phyloP scores from a whole-genome alignment of 92 coral and sea anemone genomes.

The Galaxea fascicularis region DNA sequence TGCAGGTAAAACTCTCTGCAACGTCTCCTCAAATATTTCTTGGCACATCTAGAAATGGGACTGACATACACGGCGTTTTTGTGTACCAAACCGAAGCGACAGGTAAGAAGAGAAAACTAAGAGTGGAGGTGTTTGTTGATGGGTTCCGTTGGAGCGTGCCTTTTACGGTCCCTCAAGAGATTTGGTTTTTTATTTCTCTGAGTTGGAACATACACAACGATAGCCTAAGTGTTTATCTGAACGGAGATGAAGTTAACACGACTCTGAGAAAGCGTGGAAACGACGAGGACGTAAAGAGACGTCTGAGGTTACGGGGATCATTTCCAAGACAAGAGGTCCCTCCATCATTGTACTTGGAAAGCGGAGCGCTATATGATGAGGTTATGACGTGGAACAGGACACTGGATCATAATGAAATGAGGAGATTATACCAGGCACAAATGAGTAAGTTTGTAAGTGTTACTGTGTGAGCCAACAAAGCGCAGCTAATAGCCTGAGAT shows the following conservation, averaged over 20 bases:
- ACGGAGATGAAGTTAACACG: constrained; percentile 16
- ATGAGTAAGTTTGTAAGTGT: constrained; percentile 46
- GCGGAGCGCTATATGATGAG: constrained; percentile 68
- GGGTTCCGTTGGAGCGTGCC: constrained; percentile 19
- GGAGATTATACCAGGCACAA: constrained; percentile 59
- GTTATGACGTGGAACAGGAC: constrained; percentile 61
- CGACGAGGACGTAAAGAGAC: neutral
- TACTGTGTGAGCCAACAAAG: neutral
- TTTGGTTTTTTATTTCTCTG: constrained; percentile 34
- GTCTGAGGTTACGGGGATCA: constrained; percentile 6
- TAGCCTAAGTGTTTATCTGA: constrained; percentile 41
- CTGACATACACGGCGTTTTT: constrained; percentile 31
- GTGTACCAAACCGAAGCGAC: constrained; percentile 25
- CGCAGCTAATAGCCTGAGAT: no score
- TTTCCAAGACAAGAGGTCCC: constrained; percentile 1
- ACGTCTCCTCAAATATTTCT: constrained; percentile 32
- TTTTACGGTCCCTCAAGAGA: neutral
- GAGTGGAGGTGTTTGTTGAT: neutral
- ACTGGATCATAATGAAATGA: constrained; percentile 25
- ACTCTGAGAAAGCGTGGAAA: neutral
- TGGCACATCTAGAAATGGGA: constrained; percentile 34
- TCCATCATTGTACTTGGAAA: constrained; percentile 35
- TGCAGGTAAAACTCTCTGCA: constrained; percentile 8
- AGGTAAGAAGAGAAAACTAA: neutral
- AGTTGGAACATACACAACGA: constrained; percentile 32